Evolutionary conservation across 1,140 invertebrate genomes (phyloP), one percentile per base, ranked within the genome.

Genomic region (Pissodes strobi): DNA sequence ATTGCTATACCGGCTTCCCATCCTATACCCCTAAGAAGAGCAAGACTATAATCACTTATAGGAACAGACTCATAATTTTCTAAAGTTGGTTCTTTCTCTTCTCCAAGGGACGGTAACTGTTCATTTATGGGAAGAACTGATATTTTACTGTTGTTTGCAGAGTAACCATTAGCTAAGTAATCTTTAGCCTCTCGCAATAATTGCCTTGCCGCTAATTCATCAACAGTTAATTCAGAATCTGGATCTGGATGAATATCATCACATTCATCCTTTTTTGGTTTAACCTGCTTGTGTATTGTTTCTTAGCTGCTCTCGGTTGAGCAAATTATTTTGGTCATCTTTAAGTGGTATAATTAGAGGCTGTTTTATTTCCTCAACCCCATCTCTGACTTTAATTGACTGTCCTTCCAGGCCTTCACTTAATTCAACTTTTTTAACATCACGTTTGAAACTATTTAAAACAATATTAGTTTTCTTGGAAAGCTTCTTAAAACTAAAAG

Each of bases 11-110:
- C 86, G 66, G 89, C 85, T 68, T 87, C 85, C 93, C 93, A 98
- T 0, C 95, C 95, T 95, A 98, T 98, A 27, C 95, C 95, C 71
- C 94, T 79, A 12, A 98, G 80, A 89, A 97, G 90, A 3, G 95
- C 95, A 70, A 93, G 67, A 5, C 95, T 95, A 89, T 89, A 98
- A 43, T 91, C 84, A 75, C 87, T 85, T 43, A 98, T 87, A 1
- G 95, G 95, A 48, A 97, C 86, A 69, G 85, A 82, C 72, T 97
- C 93, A 83, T 97, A 98, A 81, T 97, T 92, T 66, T 93, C 90
- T 25, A 93, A 74, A 3, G 88, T 88, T 17, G 91, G 85, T 85
- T 77, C 72, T 63, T 64, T 57, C 66, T 69, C 69, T 49, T 72
- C 71, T 27, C 75, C 69, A 13, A 75, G 37, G 17, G 66, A 18